Evolutionary conservation across 2,888 invertebrate genomes (phyloP).

Genomic region (Callinectes sapidus): DNA sequence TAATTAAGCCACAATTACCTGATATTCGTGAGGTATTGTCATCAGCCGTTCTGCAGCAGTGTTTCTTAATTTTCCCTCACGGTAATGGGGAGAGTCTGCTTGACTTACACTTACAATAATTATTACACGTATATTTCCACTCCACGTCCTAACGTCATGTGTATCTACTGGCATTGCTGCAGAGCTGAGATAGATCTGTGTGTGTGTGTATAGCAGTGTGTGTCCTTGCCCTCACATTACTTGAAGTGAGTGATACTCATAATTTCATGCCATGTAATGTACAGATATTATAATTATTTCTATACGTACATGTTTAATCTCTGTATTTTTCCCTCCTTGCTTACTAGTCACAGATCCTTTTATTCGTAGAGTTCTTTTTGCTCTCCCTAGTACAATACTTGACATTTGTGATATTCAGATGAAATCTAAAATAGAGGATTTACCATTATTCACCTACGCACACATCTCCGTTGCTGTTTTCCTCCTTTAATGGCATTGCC

Average conservation of each 20-base stretch:
- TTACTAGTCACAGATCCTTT: no score
- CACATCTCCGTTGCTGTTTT: no score
- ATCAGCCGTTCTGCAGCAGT: conserved; percentile 26
- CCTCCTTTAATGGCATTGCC: not conserved
- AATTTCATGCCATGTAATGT: not conserved
- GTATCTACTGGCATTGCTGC: not conserved
- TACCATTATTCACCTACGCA: no score
- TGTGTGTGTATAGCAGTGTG: not conserved
- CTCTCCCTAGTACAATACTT: no score
- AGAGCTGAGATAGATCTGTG: not conserved
- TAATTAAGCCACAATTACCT: conserved; percentile 27
- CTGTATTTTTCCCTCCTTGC: no score
- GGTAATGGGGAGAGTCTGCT: conserved; percentile 7
- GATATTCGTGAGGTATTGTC: conserved; percentile 37
- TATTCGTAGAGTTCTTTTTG: no score
- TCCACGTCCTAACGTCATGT: not conserved
- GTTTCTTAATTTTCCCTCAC: conserved; percentile 19
- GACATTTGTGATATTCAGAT: no score
- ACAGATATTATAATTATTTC: not conserved
- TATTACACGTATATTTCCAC: not conserved
- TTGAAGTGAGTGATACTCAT: not conserved
- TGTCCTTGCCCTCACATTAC: not conserved
- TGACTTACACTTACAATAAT: not conserved
- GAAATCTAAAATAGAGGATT: no score
- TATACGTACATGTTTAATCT: no score